These are phyloP conservation scores for Myocastor coypus DNA, from an alignment of 2,113 vertebrate species.

Conservation along the genomic window DNA sequence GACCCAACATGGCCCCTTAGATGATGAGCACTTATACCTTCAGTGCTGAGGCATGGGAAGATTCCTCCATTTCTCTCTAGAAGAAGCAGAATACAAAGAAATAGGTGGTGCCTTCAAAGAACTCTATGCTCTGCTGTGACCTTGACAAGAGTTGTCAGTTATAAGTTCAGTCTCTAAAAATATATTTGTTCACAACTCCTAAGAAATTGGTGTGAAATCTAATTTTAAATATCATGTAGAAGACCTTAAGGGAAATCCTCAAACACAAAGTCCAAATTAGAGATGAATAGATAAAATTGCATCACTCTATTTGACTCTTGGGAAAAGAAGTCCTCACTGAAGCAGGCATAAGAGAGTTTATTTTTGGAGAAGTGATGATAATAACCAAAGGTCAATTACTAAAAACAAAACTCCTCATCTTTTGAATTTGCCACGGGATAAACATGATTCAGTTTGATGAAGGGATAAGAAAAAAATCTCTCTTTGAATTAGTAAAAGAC, in stretches of 20 bases:
- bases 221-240: background rate
- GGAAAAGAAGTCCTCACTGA: background rate
- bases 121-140: background rate
- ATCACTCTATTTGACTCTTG: background rate
- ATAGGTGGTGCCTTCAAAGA: background rate
- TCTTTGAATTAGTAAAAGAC: too few relatives aligned
- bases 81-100: background rate
- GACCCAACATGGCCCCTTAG: background rate
- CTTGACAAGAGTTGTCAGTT: too few relatives aligned
- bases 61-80: background rate
- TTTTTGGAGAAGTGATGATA: background rate
- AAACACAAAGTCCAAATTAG: background rate
- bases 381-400: background rate
- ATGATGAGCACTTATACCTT: slow-evolving; percentile 23
- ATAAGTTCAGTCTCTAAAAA: background rate
- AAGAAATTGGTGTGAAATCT: background rate
- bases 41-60: background rate
- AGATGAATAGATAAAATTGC: background rate
- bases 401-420: background rate
- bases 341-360: background rate
- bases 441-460: background rate
- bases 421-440: background rate
- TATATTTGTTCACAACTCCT: background rate
- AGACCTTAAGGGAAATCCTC: background rate
- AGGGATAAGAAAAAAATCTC: too few relatives aligned